Base-by-base conservation (phyloP, 2,888 invertebrate genomes). In the Galerucella pusilla region DNA sequence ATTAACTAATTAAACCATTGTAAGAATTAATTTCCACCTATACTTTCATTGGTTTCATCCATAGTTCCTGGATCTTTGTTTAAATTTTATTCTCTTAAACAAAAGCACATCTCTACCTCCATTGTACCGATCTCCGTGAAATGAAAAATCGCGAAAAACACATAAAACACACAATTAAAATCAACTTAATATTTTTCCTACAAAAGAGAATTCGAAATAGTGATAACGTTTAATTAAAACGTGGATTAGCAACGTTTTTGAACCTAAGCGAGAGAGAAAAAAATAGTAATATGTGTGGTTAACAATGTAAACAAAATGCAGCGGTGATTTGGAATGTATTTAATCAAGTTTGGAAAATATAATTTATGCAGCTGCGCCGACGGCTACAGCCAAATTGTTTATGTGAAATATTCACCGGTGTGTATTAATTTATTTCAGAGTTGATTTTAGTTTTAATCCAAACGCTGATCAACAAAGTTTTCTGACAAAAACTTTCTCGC, bases 301-400 rank as follows among this genome's bases (percentile, higher is more conserved):
- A 81, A 80, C 80, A 77, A 77, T 69, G 77, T 78, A 52, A 74
- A 71, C 72, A 71, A 78, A 79, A 77, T 76, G 77, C 73, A 78
- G 79, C 80, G 78, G 77, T 68, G 61, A 46, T 81, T 80, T 79
- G 73, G 73, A 76, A 80, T 80, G 78, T 81, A 81, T 82, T 81
- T 81, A 81, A 81, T 80, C 81, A 81, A 81, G 81, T 81, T 81
- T 81, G 80, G 79, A 79, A 74, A 82, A 82, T 82, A 80, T 81
- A 82, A 83, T 80, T 80, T 84, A 84, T 83, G 83, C 84, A 83
- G 83, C 82, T 82, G 79, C 78, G 80, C 84, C 82, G 73, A 68
- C 75, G 81, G 83, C 83, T 77, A 81, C 78, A 83, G 79, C 80
- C 80, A 80, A 82, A 82, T 81, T 84, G 84, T 83, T 83, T 82